These are phyloP conservation scores for Euthynnus affinis DNA, from an alignment of 2,797 vertebrate species.

Conservation along the genomic window DNA sequence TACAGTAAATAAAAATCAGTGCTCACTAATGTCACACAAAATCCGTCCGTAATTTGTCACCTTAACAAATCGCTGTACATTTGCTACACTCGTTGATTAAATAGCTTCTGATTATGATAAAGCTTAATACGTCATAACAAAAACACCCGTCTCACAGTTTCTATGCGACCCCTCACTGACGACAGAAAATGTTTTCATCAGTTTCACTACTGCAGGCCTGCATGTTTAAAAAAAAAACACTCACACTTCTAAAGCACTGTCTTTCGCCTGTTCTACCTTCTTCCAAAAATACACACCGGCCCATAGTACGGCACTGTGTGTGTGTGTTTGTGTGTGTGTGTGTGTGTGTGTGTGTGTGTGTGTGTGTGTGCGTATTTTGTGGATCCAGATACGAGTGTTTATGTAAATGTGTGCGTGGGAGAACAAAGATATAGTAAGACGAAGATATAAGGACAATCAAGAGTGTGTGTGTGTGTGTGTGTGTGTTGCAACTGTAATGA, in stretches of 20 bases:
- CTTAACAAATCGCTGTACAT: background rate
- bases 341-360: slow-evolving; percentile 3
- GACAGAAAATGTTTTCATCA: slow-evolving; percentile 51
- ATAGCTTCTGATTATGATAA: slow-evolving; percentile 15
- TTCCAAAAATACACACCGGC: background rate
- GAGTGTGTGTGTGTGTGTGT: background rate
- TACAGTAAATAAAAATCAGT: background rate
- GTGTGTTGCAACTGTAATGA: slow-evolving; percentile 29
- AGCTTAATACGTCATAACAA: background rate
- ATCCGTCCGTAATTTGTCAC: background rate
- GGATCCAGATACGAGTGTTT: background rate
- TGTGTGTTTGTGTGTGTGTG: too few relatives aligned
- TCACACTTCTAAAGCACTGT: background rate
- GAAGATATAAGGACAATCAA: slow-evolving; percentile 1
- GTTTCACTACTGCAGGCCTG: background rate
- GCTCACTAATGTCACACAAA: background rate
- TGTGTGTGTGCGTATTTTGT: slow-evolving; percentile 12
- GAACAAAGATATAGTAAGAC: background rate
- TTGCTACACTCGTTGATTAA: background rate
- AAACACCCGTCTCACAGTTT: background rate
- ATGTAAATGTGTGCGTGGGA: background rate
- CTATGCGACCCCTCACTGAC: background rate
- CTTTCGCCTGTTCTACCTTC: background rate
- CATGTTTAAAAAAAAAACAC: background rate
- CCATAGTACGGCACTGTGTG: background rate